A percentile compares a stretch with the other conserved stretches of the same genome.
These are phyloP conservation scores for Tyrannus savana DNA, from an alignment of 2,113 vertebrate genomes.

Conservation along the genomic window DNA sequence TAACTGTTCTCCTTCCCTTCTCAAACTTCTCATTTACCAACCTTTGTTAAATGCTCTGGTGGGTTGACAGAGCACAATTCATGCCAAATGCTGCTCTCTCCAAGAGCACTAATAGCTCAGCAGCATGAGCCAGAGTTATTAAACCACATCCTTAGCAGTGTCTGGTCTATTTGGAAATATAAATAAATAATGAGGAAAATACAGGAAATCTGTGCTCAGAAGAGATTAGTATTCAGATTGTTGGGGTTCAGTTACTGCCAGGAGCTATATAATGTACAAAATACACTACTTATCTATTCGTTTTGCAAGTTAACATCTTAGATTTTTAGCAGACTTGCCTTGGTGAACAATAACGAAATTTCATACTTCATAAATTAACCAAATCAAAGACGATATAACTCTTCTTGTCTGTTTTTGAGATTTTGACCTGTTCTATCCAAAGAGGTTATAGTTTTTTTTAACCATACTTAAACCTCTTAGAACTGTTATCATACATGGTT, in stretches of 20 bases:
- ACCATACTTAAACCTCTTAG: neutral
- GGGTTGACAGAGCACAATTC: constrained; percentile 21
- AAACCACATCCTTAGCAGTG: constrained; percentile 29
- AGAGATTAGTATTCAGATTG: constrained; percentile 52
- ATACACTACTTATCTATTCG: neutral
- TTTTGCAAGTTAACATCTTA: constrained; percentile 33
- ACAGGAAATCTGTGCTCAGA: constrained; percentile 41
- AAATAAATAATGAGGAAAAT: constrained; percentile 64
- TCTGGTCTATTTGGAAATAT: constrained; percentile 47
- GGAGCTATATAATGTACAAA: neutral
- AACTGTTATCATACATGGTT: neutral
- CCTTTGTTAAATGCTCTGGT: neutral
- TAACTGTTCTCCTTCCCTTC: neutral
- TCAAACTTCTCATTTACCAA: constrained; percentile 28
- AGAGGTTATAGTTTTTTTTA: neutral
- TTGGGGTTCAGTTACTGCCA: neutral
- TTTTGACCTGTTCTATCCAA: neutral
- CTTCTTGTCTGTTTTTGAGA: neutral
- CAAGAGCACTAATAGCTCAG: constrained; percentile 5
- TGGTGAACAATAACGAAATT: neutral
- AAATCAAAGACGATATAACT: neutral
- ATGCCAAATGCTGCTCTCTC: neutral
- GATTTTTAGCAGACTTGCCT: neutral
- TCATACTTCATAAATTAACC: neutral
- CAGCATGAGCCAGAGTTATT: constrained; percentile 20